phyloP scores from a whole-genome alignment of 2,888 invertebrate genomes.

The Lacanobia oleracea region DNA sequence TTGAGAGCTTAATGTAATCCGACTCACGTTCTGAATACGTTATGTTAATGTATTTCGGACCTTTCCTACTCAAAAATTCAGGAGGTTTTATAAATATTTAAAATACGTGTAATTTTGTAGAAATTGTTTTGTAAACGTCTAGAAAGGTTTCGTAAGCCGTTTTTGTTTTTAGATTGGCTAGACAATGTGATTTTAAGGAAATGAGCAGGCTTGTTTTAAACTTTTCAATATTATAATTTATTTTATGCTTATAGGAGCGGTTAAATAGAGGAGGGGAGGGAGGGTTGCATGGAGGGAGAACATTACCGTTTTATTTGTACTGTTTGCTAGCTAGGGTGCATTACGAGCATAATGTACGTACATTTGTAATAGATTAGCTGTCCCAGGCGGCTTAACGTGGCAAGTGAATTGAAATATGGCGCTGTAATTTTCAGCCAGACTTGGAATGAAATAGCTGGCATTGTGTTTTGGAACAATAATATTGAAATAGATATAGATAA shows the following conservation, averaged over 20 bases:
- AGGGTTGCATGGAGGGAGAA: background rate
- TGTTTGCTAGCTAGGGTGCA: constrained; percentile 24
- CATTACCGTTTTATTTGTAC: constrained; percentile 38
- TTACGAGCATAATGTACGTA: constrained; percentile 39
- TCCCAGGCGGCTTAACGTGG: constrained; percentile 28
- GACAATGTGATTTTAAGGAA: constrained; percentile 18
- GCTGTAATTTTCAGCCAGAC: constrained; percentile 23
- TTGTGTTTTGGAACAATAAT: background rate
- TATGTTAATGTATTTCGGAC: constrained; percentile 52
- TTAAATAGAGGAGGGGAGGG: constrained; percentile 13
- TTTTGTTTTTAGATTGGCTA: constrained; percentile 19
- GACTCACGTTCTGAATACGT: constrained; percentile 53
- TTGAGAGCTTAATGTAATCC: constrained; percentile 57
- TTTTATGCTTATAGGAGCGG: constrained; percentile 15
- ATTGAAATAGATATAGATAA: background rate
- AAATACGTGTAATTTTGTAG: constrained; percentile 40
- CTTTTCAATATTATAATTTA: constrained; percentile 2
- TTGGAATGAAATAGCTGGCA: constrained; percentile 23
- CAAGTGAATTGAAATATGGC: constrained; percentile 50
- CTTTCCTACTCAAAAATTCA: constrained; percentile 37
- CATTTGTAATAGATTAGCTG: constrained; percentile 56
- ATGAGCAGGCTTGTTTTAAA: background rate
- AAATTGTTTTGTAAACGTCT: constrained; percentile 44
- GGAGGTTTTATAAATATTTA: constrained; percentile 48
- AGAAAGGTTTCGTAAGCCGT: constrained; percentile 10